Evolutionary conservation across 1,140 invertebrate species (phyloP), one percentile per base, ranked within the genome.

Genomic region (Euwallacea similis): DNA sequence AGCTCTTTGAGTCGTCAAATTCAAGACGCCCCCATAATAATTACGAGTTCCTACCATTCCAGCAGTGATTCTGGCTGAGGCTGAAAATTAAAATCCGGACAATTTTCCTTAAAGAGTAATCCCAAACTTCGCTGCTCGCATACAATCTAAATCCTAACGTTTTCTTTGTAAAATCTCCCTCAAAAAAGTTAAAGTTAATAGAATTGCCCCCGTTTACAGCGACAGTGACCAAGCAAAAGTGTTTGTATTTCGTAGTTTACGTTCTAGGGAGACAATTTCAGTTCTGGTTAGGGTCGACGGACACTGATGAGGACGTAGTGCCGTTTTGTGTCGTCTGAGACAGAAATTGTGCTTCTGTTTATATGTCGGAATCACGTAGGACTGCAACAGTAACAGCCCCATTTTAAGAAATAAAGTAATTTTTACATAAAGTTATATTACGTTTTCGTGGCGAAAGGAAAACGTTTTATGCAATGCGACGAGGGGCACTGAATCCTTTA

Each of bases 131-230:
- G 21, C 21, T 33, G 21, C 21, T 33, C 21, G 21, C 21, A 33
- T 33, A 4, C 21, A 33, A 33, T 33, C 21, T 33, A 33, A 33
- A 33, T 33, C 21, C 21, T 33, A 33, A 33, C 21, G 21, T 33
- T 33, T 33, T 33, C 21, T 33, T 33, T 33, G 21, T 33, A 33
- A 58, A 54, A 58, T 10, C 54, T 7, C 43, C 11, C 7, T n/a
- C 50, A 47, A 60, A 69, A 69, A 69, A 69, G 56, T 59, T 69
- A 61, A 69, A 69, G 33, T 66, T 66, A 66, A 66, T 66, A 66
- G 64, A 66, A 66, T 66, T 58, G 56, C 64, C 15, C 53, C 11
- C 64, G 16, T 50, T 66, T 56, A 66, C 56, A 66, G 64, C 56
- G 64, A 43, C 64, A 66, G 64, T 66, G 64, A 43, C 64, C 64